A percentile compares a stretch with the other conserved stretches of the same genome.
Evolutionary conservation across 1,140 invertebrate genomes (phyloP).

Genomic region (Neuroterus valhalla): DNA sequence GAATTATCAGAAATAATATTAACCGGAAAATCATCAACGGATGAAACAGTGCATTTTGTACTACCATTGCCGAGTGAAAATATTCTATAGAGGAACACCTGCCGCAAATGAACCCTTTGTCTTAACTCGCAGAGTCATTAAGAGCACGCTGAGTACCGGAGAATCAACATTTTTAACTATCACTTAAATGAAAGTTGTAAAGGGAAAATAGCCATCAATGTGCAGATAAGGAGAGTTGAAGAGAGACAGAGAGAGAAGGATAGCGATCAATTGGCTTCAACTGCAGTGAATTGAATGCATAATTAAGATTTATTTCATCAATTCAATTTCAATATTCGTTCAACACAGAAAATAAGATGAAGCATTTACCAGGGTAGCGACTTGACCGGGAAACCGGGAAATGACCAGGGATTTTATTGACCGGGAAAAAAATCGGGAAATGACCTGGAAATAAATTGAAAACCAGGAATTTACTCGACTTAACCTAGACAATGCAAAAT

Average conservation of each 20-base stretch:
- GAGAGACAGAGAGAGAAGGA: slow-evolving; percentile 31
- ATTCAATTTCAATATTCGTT: not conserved
- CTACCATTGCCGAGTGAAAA: not conserved
- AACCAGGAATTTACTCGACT: too few relatives aligned
- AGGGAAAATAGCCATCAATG: not conserved
- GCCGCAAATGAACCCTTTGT: slow-evolving; percentile 62
- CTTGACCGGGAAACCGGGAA: too few relatives aligned
- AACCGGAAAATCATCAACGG: not conserved
- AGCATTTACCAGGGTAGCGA: too few relatives aligned
- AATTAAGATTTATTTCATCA: not conserved
- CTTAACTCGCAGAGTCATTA: slow-evolving; percentile 61
- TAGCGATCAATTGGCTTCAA: slow-evolving; percentile 27
- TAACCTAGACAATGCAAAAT: too few relatives aligned
- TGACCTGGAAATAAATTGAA: too few relatives aligned
- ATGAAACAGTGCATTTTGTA: not conserved
- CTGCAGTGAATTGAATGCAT: not conserved
- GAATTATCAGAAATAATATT: not conserved
- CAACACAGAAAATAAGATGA: not conserved
- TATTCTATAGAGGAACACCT: slow-evolving; percentile 49
- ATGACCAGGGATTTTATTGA: too few relatives aligned
- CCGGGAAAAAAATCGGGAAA: too few relatives aligned
- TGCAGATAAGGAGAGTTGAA: slow-evolving; percentile 16
- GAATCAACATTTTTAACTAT: slow-evolving; percentile 23
- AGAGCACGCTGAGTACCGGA: slow-evolving; percentile 37
- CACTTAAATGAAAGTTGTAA: slow-evolving; percentile 21